Base-by-base conservation (phyloP, 2,888 invertebrate species). In the Osmoderma eremita region DNA sequence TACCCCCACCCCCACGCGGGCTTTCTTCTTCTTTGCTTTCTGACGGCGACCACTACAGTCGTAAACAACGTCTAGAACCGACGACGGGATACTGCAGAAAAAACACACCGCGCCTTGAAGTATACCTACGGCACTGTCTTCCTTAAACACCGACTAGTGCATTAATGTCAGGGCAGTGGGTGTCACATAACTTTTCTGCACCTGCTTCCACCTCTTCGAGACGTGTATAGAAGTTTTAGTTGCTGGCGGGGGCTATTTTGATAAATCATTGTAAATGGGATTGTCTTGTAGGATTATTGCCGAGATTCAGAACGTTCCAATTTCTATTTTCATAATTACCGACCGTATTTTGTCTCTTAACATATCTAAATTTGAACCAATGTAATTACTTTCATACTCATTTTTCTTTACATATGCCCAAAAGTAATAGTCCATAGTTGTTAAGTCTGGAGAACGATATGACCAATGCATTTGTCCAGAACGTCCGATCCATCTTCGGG, bases 201-300 rank as follows among this genome's bases (percentile, higher is more conserved):
- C 39, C 41, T 41, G 20, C 39, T 30, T 39, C 30, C 30, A 48
- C 50, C 56, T 42, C 20, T 53, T 30, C 50, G 48, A 45, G 51
- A 41, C 70, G 70, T 56, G 67, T 63, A 2, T 64, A 54, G 5
- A 30, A 8, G 83, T 56, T 69, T 62, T 71, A 68, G 61, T 71
- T 54, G 67, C 65, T 65, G 61, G 66, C 70, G 58, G 68, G 63
- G 65, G 64, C 71, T 69, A 67, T 68, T 76, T 75, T 74, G 77
- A 77, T 76, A 74, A 77, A 74, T 75, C 76, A 77, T 78, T 77
- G 76, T 81, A 82, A 30, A 82, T 81, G 82, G 81, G 79, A 81
- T 82, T 81, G 81, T 80, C 81, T 80, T 81, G 81, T 81, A 79
- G 76, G 76, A 76, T 78, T 79, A 81, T 81, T 80, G 80, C 80